Conservation (phyloP, 2,113 vertebrate species). For the Azemiops feae region DNA sequence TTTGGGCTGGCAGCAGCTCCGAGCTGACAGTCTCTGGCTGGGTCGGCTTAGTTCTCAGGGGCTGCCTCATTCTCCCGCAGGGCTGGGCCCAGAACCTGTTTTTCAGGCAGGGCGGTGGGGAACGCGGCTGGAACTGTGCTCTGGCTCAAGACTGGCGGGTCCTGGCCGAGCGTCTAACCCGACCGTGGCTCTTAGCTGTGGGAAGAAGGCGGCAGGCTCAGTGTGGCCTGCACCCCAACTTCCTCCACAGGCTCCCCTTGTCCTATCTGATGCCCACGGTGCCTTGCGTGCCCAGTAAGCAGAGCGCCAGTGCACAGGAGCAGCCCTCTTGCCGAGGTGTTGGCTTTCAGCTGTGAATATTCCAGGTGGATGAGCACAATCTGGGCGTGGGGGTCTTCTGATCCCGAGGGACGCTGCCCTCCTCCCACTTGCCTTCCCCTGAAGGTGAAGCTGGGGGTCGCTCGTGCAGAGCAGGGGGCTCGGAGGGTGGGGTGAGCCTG, state of each 20-base stretch:
- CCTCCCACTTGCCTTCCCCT: neutral
- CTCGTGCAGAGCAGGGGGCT: neutral
- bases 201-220: neutral
- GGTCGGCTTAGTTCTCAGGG: neutral
- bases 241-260: neutral
- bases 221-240: neutral
- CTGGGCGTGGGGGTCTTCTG: neutral
- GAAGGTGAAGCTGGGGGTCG: too few relatives aligned
- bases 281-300: neutral
- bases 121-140: neutral
- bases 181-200: neutral
- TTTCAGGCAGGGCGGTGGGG: neutral
- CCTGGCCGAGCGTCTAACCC: neutral
- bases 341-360: constrained; percentile 15
- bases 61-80: neutral
- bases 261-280: neutral
- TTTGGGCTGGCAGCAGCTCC: neutral
- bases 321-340: neutral
- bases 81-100: neutral
- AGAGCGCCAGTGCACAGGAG: neutral
- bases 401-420: neutral
- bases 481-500: neutral
- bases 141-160: neutral
- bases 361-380: neutral
- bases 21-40: neutral